Evolutionary conservation across 2,113 vertebrate species (phyloP), one percentile per base, ranked within the genome.

Genomic region (Rhea pennata): DNA sequence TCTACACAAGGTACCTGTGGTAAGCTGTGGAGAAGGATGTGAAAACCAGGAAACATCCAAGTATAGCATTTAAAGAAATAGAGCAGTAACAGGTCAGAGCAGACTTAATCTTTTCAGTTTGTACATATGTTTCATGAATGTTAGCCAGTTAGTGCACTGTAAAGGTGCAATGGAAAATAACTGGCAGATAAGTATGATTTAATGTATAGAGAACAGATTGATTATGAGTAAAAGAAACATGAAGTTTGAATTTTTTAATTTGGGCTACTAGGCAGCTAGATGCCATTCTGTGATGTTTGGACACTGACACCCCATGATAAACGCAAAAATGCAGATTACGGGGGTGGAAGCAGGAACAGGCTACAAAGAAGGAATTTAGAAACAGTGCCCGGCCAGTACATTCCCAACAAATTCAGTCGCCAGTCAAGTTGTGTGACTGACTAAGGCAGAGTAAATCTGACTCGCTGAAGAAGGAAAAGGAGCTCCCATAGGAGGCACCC

Each of bases 71-170:
- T 72, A 87, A 78, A 93, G 48, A 56, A 39, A 56, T 1, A 88
- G 48, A 69, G n/a, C 66, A 92, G 61, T 62, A 84, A 51, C 5
- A 71, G 50, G 77, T 40, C 5, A 64, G 10, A n/a, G 26, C 24
- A 12, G 67, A 75, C 46, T 39, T 74, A 87, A 71, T 67, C 4
- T 44, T 48, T 78, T 72, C 36, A 65, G 50, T 4, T 66, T 7
- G 26, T 24, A 87, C 65, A 36, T 78, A 26, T 69, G 82, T 89
- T 92, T 91, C 48, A 89, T 69, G 26, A 84, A 53, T 65, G 24
- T 65, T 65, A 95, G 89, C n/a, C 74, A 95, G 89, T 36, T 44
- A 87, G 66, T 91, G 70, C 65, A 81, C 65, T 51, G 84, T 91
- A 94, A 83, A 86, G n/a, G 10, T 15, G 50, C 3, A 50, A 77